These are phyloP conservation scores for Chrysomallon squamiferum DNA, from an alignment of 1,140 invertebrate genomes.

Conservation along the genomic window DNA sequence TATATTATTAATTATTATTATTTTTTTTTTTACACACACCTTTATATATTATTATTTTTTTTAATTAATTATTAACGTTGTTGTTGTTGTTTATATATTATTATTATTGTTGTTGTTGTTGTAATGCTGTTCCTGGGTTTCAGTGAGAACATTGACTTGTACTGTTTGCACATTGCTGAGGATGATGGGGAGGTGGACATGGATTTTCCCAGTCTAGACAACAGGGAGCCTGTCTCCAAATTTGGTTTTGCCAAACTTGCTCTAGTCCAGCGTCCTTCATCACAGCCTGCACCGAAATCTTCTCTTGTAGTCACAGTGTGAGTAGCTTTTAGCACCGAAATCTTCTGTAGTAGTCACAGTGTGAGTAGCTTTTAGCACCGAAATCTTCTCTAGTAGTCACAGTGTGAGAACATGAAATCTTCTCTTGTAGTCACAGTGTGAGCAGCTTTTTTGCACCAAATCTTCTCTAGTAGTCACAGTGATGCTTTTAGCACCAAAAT, in stretches of 20 bases:
- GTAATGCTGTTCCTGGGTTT: constrained; percentile 8
- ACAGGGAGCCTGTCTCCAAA: constrained; percentile 85
- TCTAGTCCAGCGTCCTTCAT: constrained; percentile 73
- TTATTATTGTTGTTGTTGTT: too few species aligned
- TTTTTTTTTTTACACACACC: too few species aligned
- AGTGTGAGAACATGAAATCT: constrained; percentile 30
- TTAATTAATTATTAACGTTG: too few species aligned
- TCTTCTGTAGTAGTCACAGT: neutral
- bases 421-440: neutral
- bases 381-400: constrained; percentile 34
- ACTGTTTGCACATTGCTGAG: constrained; percentile 84
- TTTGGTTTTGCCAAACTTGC: constrained; percentile 91
- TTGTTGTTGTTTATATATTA: too few species aligned
- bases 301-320: constrained; percentile 55
- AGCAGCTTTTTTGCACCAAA: neutral
- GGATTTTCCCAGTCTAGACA: constrained; percentile 91
- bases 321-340: constrained; percentile 21
- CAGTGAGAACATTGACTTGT: constrained; percentile 50
- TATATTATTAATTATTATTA: too few species aligned
- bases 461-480: too few species aligned
- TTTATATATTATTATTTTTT: too few species aligned
- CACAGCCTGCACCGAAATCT: constrained; percentile 30
- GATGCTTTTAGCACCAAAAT: too few species aligned
- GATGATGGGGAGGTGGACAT: constrained; percentile 96
- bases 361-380: neutral